phyloP scores from a whole-genome alignment of 1,140 invertebrate genomes.

The Ooceraea biroi region DNA sequence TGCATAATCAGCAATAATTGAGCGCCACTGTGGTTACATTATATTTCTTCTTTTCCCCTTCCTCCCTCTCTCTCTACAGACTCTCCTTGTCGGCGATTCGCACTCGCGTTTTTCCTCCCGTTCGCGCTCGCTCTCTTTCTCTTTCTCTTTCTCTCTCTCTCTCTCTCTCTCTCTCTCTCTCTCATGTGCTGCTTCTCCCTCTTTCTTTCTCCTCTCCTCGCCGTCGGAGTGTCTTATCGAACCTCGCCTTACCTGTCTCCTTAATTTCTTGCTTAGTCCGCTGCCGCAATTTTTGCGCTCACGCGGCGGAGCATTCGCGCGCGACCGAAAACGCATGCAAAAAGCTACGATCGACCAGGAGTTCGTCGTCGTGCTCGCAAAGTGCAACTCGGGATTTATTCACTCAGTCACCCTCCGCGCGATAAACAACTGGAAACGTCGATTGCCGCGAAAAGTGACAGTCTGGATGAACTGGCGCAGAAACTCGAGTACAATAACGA shows the following conservation, averaged over 20 bases:
- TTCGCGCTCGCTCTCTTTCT: neutral
- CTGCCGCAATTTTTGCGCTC: conserved; percentile 64
- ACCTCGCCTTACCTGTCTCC: conserved; percentile 72
- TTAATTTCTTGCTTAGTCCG: conserved; percentile 73
- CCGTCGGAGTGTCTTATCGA: conserved; percentile 61
- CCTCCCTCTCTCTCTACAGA: conserved; percentile 5
- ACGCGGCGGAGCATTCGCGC: conserved; percentile 11
- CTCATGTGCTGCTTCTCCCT: too few species aligned
- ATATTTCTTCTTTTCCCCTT: too few species aligned
- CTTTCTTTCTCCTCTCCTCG: conserved; percentile 10
- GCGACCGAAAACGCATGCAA: neutral
- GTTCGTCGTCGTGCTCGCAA: neutral
- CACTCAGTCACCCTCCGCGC: conserved; percentile 1
- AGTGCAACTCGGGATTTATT: neutral
- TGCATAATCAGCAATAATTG: conserved; percentile 47
- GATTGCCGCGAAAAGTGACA: neutral
- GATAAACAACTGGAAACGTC: neutral
- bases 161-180: conserved; percentile 24
- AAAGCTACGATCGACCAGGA: neutral
- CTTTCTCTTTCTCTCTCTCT: conserved; percentile 37
- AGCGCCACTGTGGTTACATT: conserved; percentile 62
- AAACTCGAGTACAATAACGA: neutral
- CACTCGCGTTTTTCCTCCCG: conserved; percentile 30
- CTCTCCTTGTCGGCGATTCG: conserved; percentile 40
- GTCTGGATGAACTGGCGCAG: neutral